A percentile compares a stretch with the other conserved stretches of the same genome.
Evolutionary conservation across 2,797 vertebrate species (phyloP).

Genomic region (Pipistrellus nathusii): DNA sequence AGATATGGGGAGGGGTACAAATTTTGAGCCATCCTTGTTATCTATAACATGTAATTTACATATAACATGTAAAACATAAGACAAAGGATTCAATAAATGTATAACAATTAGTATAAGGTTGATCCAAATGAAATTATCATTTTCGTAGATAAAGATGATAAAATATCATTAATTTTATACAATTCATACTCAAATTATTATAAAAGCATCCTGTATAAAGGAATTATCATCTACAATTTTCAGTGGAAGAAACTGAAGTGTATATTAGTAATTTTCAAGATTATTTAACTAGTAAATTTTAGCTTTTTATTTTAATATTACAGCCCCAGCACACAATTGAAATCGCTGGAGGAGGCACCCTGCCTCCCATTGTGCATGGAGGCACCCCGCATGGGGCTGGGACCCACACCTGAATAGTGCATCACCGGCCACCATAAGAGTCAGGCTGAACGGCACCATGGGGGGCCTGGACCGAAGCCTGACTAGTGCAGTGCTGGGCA

Average conservation of each 20-base stretch:
- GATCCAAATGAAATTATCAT: constrained; percentile 37
- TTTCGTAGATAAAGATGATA: constrained; percentile 49
- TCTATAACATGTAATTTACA: not conserved
- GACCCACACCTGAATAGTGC: too few species aligned
- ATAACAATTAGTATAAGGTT: constrained; percentile 2
- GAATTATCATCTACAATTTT: constrained; percentile 41
- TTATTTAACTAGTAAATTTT: constrained; percentile 56
- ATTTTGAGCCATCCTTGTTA: constrained; percentile 12
- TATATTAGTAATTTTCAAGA: constrained; percentile 59
- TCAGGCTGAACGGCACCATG: too few species aligned
- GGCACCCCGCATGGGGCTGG: too few species aligned
- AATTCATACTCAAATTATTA: constrained; percentile 54
- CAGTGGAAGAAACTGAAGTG: constrained; percentile 43
- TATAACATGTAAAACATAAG: constrained; percentile 26
- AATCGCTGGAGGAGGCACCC: too few species aligned
- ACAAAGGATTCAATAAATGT: constrained; percentile 13
- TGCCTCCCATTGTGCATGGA: too few species aligned
- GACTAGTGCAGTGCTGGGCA: too few species aligned
- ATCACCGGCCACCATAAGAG: too few species aligned
- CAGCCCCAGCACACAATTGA: too few species aligned
- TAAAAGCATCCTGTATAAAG: constrained; percentile 19
- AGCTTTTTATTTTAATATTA: constrained; percentile 40
- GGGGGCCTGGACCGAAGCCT: too few species aligned
- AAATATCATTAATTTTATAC: constrained; percentile 49
- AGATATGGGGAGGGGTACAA: not conserved